phyloP scores from a whole-genome alignment of 1,140 invertebrate genomes.

The fruit fly (Drosophila melanogaster) region DNA sequence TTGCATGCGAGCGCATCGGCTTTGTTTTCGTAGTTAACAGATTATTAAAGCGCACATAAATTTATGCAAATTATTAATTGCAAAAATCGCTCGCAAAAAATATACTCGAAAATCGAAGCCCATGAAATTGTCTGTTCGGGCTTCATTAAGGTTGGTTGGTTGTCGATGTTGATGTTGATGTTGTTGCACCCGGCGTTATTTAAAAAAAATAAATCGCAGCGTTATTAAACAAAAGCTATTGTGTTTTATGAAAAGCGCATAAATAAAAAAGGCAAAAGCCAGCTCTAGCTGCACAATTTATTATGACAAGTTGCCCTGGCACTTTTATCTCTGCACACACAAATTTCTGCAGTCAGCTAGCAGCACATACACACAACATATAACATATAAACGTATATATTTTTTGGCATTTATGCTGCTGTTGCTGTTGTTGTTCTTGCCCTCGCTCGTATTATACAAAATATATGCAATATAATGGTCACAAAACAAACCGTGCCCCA shows the following conservation, averaged over 20 bases:
- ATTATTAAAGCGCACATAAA: conserved; percentile 79
- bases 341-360: conserved; percentile 55
- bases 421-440: conserved; percentile 24
- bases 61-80: conserved; percentile 78
- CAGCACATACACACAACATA: conserved; percentile 12
- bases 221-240: conserved; percentile 83
- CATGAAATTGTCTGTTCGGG: conserved; percentile 64
- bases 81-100: conserved; percentile 38
- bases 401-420: conserved; percentile 59
- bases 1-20: conserved; percentile 39
- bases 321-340: conserved; percentile 80
- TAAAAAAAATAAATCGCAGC: conserved; percentile 65
- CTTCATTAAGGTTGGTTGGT: conserved; percentile 62
- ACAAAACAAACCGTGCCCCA: conserved; percentile 73
- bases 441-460: conserved; percentile 66
- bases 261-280: conserved; percentile 79
- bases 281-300: conserved; percentile 68
- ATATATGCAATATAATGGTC: conserved; percentile 73
- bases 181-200: conserved; percentile 47
- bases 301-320: conserved; percentile 83
- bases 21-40: conserved; percentile 69
- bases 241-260: conserved; percentile 81
- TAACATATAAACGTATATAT: conserved; percentile 28
- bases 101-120: conserved; percentile 58
- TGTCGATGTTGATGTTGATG: conserved; percentile 3